Conservation (phyloP, 1,140 invertebrate species). For the Dinothrombium tinctorium region DNA sequence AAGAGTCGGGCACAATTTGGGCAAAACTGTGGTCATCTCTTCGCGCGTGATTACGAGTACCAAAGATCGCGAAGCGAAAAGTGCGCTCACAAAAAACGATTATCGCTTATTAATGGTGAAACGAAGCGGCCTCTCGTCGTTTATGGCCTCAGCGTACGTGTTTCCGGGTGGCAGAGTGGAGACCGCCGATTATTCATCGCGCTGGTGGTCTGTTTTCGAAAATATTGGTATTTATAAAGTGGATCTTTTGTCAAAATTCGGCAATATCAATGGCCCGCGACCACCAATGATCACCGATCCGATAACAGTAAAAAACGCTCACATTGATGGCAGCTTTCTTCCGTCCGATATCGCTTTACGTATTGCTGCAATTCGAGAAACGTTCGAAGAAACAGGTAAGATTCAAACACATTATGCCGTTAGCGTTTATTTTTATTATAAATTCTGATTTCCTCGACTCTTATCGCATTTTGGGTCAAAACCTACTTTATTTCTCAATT, state of each 20-base stretch:
- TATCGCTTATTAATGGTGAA: constrained; percentile 37
- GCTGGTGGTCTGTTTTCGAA: constrained; percentile 42
- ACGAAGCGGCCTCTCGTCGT: constrained; percentile 32
- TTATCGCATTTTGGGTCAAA: too few species aligned
- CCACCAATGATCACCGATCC: constrained; percentile 16
- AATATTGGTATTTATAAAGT: constrained; percentile 10
- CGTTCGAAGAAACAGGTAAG: constrained; percentile 63
- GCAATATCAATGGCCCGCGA: constrained; percentile 9
- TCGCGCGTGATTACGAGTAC: background rate
- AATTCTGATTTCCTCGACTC: too few species aligned
- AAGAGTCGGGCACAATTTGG: constrained; percentile 13
- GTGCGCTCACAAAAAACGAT: constrained; percentile 12
- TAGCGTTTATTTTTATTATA: too few species aligned
- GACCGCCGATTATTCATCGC: constrained; percentile 34
- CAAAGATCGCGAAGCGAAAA: too few species aligned
- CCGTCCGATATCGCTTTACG: constrained; percentile 43
- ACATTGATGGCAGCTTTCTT: constrained; percentile 15
- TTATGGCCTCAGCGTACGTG: constrained; percentile 45
- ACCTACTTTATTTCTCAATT: too few species aligned
- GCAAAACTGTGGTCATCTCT: constrained; percentile 6
- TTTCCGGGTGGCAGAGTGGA: constrained; percentile 54
- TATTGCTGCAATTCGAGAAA: constrained; percentile 63
- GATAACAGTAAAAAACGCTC: constrained; percentile 5
- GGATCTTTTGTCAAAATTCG: background rate
- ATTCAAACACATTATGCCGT: too few species aligned